Conservation (phyloP, 2,888 invertebrate genomes). For the Bugula neritina region DNA sequence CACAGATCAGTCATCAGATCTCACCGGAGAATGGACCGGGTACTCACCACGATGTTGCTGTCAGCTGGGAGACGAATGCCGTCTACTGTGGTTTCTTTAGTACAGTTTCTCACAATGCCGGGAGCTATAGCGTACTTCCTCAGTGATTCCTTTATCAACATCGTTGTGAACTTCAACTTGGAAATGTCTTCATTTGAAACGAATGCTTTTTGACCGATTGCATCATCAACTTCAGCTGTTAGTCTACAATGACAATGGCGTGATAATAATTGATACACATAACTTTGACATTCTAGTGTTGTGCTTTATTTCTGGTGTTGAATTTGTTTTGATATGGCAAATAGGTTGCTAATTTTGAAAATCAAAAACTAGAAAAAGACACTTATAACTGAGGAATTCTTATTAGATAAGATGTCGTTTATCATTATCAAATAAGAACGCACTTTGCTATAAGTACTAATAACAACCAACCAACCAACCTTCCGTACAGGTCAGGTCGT, state of each 20-base stretch:
- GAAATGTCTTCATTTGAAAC: constrained; percentile 30
- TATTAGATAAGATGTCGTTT: too few relatives aligned
- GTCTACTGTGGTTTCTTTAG: not conserved
- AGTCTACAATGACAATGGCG: too few relatives aligned
- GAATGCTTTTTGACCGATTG: constrained; percentile 28
- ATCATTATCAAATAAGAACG: too few relatives aligned
- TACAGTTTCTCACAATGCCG: constrained; percentile 27
- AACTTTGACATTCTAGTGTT: too few relatives aligned
- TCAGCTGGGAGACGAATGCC: not conserved
- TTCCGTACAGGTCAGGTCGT: not conserved
- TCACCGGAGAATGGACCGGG: not conserved
- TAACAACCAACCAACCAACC: not conserved
- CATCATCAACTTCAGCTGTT: constrained; percentile 30
- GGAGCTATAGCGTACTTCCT: constrained; percentile 31
- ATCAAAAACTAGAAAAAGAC: too few relatives aligned
- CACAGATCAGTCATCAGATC: too few relatives aligned
- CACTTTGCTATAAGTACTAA: too few relatives aligned
- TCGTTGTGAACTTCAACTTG: constrained; percentile 30
- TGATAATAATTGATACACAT: too few relatives aligned
- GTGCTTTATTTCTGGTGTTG: too few relatives aligned
- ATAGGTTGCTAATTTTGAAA: too few relatives aligned
- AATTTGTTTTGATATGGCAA: too few relatives aligned
- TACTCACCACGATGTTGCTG: not conserved
- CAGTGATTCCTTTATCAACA: constrained; percentile 31
- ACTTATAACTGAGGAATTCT: too few relatives aligned